phyloP scores from a whole-genome alignment of 2,113 vertebrate genomes.

The Pogonocichla stellata region DNA sequence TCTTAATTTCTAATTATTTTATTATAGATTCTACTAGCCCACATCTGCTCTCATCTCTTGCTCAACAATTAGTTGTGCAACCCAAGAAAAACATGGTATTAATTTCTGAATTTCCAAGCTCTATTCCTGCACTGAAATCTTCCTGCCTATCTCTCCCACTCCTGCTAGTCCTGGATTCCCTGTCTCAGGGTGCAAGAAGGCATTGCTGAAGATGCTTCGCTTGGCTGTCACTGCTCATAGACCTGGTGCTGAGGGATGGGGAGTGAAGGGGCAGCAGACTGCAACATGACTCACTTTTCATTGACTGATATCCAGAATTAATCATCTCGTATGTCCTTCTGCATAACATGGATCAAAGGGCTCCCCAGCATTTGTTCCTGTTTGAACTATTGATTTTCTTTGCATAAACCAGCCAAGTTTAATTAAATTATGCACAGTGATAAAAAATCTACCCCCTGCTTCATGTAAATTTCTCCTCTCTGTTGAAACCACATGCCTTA shows the following conservation, averaged over 20 bases:
- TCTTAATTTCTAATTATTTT: constrained; percentile 9
- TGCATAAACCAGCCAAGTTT: background rate
- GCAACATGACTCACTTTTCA: background rate
- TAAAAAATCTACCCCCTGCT: background rate
- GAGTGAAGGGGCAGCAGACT: background rate
- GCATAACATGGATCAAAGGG: background rate
- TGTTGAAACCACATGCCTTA: background rate
- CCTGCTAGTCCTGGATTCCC: background rate
- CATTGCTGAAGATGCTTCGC: background rate
- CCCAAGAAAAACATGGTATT: background rate
- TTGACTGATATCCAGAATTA: background rate
- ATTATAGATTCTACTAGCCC: background rate
- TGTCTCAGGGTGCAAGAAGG: background rate
- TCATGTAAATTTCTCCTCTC: background rate
- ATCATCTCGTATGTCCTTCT: background rate
- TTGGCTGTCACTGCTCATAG: background rate
- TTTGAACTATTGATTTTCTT: constrained; percentile 1
- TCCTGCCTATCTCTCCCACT: background rate
- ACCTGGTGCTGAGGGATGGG: background rate
- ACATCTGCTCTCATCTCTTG: constrained; percentile 25
- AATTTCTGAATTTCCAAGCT: constrained; percentile 15
- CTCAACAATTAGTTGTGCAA: constrained; percentile 12
- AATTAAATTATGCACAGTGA: background rate
- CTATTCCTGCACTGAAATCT: background rate
- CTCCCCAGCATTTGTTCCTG: background rate